Evolutionary conservation across 2,113 vertebrate species (phyloP).

Genomic region (Hypocryptadius cinnamomeus): DNA sequence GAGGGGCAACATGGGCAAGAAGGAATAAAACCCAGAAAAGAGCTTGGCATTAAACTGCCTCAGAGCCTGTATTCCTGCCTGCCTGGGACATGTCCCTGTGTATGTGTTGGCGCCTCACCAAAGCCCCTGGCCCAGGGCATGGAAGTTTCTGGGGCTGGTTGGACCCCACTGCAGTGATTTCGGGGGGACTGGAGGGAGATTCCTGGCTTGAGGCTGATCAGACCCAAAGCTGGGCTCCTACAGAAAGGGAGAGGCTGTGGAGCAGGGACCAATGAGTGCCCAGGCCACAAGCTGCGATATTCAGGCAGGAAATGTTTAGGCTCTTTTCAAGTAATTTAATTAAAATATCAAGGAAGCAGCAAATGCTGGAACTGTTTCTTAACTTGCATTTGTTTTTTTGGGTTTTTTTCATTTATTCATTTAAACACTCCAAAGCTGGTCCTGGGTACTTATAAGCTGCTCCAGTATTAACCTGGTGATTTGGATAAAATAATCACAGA

Average conservation of each 20-base stretch:
- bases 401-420: background rate
- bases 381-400: background rate
- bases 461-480: background rate
- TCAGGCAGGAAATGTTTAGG: background rate
- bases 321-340: background rate
- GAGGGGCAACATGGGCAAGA: background rate
- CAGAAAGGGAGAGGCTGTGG: background rate
- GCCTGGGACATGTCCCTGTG: fast-evolving
- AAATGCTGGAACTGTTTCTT: background rate
- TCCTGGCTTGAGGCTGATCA: background rate
- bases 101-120: background rate
- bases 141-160: background rate
- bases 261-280: background rate
- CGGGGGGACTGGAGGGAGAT: fast-evolving
- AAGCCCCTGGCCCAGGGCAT: background rate
- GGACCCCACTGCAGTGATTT: background rate
- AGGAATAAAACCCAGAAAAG: background rate
- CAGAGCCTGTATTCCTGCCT: background rate
- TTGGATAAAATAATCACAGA: background rate
- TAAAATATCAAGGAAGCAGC: background rate
- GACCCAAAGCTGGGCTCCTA: background rate
- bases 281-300: background rate
- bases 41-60: background rate
- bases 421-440: background rate
- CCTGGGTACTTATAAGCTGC: background rate